Conservation (phyloP, 2,797 vertebrate genomes). For the Syncerus caffer region DNA sequence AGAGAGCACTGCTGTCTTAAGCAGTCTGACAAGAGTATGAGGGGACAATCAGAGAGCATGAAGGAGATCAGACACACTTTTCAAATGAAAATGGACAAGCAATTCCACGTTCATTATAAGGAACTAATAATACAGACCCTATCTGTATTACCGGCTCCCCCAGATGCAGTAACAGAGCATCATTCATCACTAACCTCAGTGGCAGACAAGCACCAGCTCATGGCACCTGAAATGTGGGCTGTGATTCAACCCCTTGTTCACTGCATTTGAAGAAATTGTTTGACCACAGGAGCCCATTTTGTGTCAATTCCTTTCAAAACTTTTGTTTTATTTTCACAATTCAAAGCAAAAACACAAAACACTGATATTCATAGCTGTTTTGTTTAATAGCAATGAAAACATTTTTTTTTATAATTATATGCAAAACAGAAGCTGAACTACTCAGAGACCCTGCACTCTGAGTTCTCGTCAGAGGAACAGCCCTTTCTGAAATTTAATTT, state of each 20-base stretch:
- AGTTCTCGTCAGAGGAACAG: not conserved
- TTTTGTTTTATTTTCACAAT: not conserved
- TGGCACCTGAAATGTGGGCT: not conserved
- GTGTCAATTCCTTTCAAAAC: not conserved
- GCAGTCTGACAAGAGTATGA: not conserved
- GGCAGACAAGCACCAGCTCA: not conserved
- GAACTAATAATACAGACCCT: not conserved
- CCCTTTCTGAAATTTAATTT: not conserved
- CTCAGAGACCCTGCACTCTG: not conserved
- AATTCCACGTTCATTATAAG: not conserved
- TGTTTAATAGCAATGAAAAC: not conserved
- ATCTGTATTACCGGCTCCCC: not conserved
- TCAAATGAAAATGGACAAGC: not conserved
- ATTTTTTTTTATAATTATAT: not conserved
- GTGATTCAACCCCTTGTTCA: not conserved
- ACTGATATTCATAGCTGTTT: not conserved
- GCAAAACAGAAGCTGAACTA: not conserved
- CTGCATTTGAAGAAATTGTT: not conserved
- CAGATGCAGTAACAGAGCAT: not conserved
- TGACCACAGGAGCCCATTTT: not conserved
- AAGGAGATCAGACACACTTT: not conserved
- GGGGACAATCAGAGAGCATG: not conserved
- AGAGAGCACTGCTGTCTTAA: not conserved
- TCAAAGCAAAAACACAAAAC: not conserved
- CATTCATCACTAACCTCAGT: not conserved